Base-by-base conservation (phyloP, 2,888 invertebrate species). In the Cerceris ruficornis region DNA sequence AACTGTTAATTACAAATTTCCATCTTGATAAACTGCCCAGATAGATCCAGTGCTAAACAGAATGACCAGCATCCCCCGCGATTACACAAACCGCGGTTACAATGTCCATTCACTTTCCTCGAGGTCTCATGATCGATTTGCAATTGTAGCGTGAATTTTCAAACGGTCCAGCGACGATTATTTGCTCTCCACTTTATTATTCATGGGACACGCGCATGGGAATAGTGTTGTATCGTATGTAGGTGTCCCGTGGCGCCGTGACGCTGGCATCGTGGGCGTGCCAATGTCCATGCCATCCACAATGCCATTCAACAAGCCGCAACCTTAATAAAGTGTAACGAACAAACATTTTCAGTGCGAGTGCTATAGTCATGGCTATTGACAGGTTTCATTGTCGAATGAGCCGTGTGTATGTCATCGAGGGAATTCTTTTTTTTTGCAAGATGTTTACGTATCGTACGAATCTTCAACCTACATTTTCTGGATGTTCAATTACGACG, bases 221-320 rank as follows among this genome's bases (percentile, higher is more conserved):
- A 74, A 66, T 65, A 39, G 58, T 55, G 54, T 58, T 58, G 50
- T 49, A 41, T 46, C 67, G 74, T 80, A 69, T 66, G 73, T 82
- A 70, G 80, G 82, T 77, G 80, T 75, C 81, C 39, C 57, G 42
- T 57, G 83, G 84, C 80, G 83, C 80, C 84, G 64, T 59, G 75
- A 76, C 59, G 77, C 67, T 72, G 39, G 57, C 75, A 64, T 75
- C 74, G 80, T 82, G 70, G 82, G 71, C 69, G 78, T 69, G 14
- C 46, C 65, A 73, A 39, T 57, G 52, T 69, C 58, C 66, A 70
- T 55, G 39, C 52, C 17, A 15, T 67, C 66, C 61, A 2, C 64
- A 65, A 62, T 60, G 43, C 43, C 57, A 69, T 80, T 75, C 77
- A 54, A 55, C 69, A 62, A 62, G 41, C 77, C 61, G 42, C 69